Evolutionary conservation across 2,888 invertebrate species (phyloP), one percentile per base, ranked within the genome.

Genomic region (Formica aserva): DNA sequence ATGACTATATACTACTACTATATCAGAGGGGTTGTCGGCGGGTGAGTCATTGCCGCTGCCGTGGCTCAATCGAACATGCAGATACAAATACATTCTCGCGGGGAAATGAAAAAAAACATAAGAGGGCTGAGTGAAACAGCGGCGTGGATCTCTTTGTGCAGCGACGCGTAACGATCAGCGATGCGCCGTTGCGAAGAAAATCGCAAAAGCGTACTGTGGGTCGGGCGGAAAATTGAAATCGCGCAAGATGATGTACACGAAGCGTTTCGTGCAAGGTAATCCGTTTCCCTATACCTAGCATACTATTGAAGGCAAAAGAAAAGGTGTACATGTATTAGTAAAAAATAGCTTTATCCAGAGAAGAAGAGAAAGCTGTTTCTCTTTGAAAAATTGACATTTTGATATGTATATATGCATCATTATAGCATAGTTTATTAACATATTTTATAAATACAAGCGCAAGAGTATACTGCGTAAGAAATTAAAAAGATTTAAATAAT

Each of bases 101-200:
- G 45, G 35, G 22, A 66, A 76, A 66, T 57, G 55, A 66, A 76
- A 76, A 66, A 26, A 15, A 13, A 76, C 45, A 82, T 82, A 82
- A 72, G 57, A 35, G 45, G 45, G 13, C 11, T 11, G 78, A 60
- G 57, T 18, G 57, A 71, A 78, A 78, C 60, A 71, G 41, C 55
- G 76, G 55, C 29, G 45, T 38, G 77, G 78, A 78, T 71, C 78
- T 78, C 78, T 78, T 78, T 78, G 78, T 78, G 78, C 60, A 57
- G 35, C 22, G 22, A 57, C 45, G 32, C 71, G 32, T 78, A 78
- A 78, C 71, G 78, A 78, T 71, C 78, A 60, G 22, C 22, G 5
- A 26, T 66, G 71, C 78, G 32, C 60, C 32, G 71, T 57, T 69
- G 78, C 71, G 55, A 32, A 60, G 22, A 78, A 71, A 78, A 77